These are phyloP conservation scores for Fundulus diaphanus DNA, from an alignment of 2,797 vertebrate species.

Conservation along the genomic window DNA sequence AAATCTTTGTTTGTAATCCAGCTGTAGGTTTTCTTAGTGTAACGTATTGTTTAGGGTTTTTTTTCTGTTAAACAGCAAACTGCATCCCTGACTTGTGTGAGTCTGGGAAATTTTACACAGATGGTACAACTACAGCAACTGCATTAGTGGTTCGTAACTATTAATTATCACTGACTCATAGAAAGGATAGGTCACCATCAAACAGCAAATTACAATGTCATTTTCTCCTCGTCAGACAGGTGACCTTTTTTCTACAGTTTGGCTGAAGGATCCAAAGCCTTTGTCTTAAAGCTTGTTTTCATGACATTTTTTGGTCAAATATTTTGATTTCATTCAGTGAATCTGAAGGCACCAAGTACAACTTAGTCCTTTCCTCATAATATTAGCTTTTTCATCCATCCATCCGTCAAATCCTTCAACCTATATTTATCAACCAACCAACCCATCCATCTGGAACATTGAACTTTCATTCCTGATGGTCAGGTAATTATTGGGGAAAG, in stretches of 20 bases:
- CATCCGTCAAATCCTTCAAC: no score
- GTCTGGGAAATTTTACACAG: slow-evolving; percentile 12
- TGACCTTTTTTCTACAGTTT: background rate
- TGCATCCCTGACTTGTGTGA: background rate
- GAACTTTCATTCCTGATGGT: background rate
- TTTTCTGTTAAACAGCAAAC: background rate
- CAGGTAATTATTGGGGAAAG: background rate
- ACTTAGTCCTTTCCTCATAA: background rate
- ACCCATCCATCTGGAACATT: background rate
- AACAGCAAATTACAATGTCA: slow-evolving; percentile 4
- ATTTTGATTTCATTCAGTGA: background rate
- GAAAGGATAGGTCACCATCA: background rate
- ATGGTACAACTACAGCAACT: slow-evolving; percentile 4
- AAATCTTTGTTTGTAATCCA: background rate
- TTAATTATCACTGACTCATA: background rate
- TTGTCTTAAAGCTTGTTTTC: background rate
- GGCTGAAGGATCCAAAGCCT: background rate
- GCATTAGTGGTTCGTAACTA: slow-evolving; percentile 6
- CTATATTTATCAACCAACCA: no score
- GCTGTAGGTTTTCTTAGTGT: background rate
- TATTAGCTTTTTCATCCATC: background rate
- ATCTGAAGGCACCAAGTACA: background rate
- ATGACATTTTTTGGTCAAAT: background rate
- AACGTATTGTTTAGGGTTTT: background rate
- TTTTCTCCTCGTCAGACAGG: background rate